A percentile compares a stretch with the other conserved stretches of the same genome.
These are phyloP conservation scores for Lepus europaeus DNA, from an alignment of 2,113 vertebrate genomes.

Conservation along the genomic window DNA sequence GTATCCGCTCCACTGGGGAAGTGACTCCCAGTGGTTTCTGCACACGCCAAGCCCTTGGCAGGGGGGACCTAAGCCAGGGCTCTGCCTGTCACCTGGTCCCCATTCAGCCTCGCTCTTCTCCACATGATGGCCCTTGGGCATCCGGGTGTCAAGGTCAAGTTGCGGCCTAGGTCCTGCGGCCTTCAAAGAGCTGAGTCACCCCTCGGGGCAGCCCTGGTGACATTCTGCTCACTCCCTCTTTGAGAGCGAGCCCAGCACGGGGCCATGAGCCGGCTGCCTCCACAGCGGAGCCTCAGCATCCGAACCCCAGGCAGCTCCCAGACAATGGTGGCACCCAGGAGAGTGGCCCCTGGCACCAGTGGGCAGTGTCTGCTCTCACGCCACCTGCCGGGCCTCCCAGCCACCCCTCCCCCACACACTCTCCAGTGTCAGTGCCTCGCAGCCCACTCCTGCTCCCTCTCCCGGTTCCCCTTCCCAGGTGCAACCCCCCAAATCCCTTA, in stretches of 20 bases:
- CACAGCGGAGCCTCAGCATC: not conserved
- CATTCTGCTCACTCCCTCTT: not conserved
- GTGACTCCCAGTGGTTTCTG: not conserved
- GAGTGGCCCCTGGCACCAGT: not conserved
- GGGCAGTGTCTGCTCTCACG: not conserved
- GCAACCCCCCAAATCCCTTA: no score
- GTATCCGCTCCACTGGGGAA: no score
- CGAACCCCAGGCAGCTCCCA: not conserved
- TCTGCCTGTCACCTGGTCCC: not conserved
- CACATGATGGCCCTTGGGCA: not conserved
- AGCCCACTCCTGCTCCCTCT: not conserved
- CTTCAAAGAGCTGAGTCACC: not conserved
- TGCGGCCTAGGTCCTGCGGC: not conserved
- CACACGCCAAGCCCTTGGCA: fast-evolving
- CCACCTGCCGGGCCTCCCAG: not conserved
- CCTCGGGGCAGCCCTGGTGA: not conserved
- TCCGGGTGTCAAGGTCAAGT: not conserved
- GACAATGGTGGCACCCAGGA: fast-evolving
- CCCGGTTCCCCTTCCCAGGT: not conserved
- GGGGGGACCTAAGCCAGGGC: not conserved
- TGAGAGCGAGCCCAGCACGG: not conserved
- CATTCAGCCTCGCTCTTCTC: fast-evolving
- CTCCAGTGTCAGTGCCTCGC: not conserved
- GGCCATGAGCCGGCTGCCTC: not conserved
- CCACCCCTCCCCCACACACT: no score